Base-by-base conservation (phyloP, 2,888 invertebrate species). In the Synanthedon andrenaeformis region DNA sequence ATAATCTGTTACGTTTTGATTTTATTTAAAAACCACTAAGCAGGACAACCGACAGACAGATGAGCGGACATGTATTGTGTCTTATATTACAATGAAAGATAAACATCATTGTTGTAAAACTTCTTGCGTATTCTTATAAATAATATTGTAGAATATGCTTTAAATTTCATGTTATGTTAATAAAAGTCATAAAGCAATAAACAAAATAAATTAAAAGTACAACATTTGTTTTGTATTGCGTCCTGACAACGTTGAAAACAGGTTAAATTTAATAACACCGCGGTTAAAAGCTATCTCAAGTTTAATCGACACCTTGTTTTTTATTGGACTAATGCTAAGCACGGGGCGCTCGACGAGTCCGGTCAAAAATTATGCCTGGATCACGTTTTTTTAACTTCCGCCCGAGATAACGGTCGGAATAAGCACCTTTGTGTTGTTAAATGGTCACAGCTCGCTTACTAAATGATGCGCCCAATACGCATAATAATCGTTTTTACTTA, bases 291-390 rank as follows among this genome's bases (percentile, higher is more conserved):
- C 71, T 82, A 83, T 83, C 82, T 82, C 58, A 61, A 69, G 72
- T 76, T 77, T 68, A 74, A 84, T 84, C 83, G 81, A 77, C 76
- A 79, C 76, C 73, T 76, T 76, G 66, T 79, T 82, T 81, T 80
- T 81, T 81, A 75, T 74, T 70, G 70, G 57, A 67, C 76, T 80
- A 79, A 82, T 77, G 77, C 76, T 77, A 67, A 74, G 66, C 70
- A 65, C 72, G 67, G 60, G 67, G 60, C 68, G 64, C 63, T 60
- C 63, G 64, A 53, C 63, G 69, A 45, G 64, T 58, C 68, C 76
- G 73, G 74, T 75, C 76, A 66, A 75, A 76, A 81, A 79, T 81
- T 81, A 80, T 69, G 69, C 69, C 65, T 69, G 78, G 76, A 78
- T 79, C 79, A 76, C 71, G 70, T 78, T 82, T 80, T 69, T 78